Evolutionary conservation across 2,797 vertebrate species (phyloP), one percentile per base, ranked within the genome.

Genomic region (Myotis daubentonii): DNA sequence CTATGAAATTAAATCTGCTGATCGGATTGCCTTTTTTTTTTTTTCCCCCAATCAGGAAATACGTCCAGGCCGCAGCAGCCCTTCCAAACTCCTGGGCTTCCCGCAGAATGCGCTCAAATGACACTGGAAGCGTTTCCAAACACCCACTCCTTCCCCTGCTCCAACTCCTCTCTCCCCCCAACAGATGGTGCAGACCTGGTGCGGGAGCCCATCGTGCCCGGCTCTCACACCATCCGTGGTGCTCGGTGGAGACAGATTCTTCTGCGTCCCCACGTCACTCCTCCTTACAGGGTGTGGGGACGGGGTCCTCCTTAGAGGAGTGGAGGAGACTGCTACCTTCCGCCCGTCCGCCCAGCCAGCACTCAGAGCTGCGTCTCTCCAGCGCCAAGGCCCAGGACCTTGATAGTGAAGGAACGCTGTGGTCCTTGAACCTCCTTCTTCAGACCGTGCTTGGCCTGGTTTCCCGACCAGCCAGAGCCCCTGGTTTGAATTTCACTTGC

Each of bases 81-180:
- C 97, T 97, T 96, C 96, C 93, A 97, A 93, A 84, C 95, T 97
- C 90, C 88, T 0, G 70, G 57, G 94, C 97, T 97, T 98, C 95
- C 95, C 96, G 91, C 95, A 25, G 65, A 96, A 90, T 90, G 88
- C 65, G 82, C 86, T 97, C 57, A 23, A 97, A 94, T 96, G 87
- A 82, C 89, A 70, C 87, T 87, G 95, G 95, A 97, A 97, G 91
- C 62, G 55, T 89, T 95, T 96, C 65, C 97, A 95, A 95, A 97
- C 95, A 87, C 93, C 92, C 47, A 94, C 91, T 92, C 76, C 78
- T 90, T 84, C 85, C 53, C 51, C 60, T 15, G 75, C 70, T 91
- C 74, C 80, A 90, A 87, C 94, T 92, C 81, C 89, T 93, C 36
- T 83, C 92, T 82, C 38, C 20, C 74, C 82, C 62, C 90, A 92